Evolutionary conservation across 2,113 vertebrate genomes (phyloP), one percentile per base, ranked within the genome.

Genomic region (Takifugu flavidus): DNA sequence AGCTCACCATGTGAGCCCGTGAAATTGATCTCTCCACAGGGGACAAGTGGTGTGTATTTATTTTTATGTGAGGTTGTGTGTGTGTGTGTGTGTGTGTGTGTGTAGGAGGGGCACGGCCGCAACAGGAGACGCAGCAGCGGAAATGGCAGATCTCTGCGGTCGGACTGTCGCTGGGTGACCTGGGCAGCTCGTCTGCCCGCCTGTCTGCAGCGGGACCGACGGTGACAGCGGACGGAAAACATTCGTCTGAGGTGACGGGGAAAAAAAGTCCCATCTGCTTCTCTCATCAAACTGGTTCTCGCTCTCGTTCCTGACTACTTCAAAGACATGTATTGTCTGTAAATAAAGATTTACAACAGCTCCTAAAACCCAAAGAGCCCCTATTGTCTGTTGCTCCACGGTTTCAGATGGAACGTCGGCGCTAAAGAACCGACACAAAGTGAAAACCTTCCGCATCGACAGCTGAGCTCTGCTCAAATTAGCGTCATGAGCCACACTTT

Each of bases 1-100:
- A 72, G 61, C 75, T 74, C 39, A 53, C 80, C 28, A 78, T 80
- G 82, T 87, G 84, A 90, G 86, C 83, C 88, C 66, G 68, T 87
- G 87, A 89, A 89, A 90, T 88, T 67, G 76, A 87, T 86, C 85
- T 83, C 82, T 82, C 67, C 69, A 55, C 77, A 69, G 82, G 67
- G 75, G 79, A 69, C 60, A 56, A 26, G 65, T 44, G 70, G 74
- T 84, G 82, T 91, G 80, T 82, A 67, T 82, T 75, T 80, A 72
- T 80, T 65, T 79, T 70, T 68, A 75, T 73, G 78, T 82, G 80
- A 59, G 66, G 67, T 59, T 53, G 57, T 31, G 29, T 66, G 73
- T 15, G 49, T 67, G 59, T 50, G n/a, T n/a, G n/a, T n/a, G n/a
- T n/a, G 49, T 72, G 70, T 56, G 7, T 15, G 45, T n/a, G 62